Base-by-base conservation (phyloP, 1,140 invertebrate species). In the Paraescarpia echinospica region DNA sequence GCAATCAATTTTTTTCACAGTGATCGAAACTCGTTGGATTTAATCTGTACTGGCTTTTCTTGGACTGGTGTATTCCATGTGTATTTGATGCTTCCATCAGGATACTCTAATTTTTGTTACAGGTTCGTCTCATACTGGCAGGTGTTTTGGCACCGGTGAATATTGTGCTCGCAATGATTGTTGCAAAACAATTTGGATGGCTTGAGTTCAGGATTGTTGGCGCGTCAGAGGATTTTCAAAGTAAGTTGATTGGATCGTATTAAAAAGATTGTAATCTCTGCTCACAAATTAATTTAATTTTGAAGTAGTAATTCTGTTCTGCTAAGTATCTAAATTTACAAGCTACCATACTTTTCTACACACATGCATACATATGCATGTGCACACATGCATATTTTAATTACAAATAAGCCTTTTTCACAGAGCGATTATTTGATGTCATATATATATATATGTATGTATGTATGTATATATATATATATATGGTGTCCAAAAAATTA, bases 121-220 rank as follows among this genome's bases (percentile, higher is more conserved):
- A 77, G 59, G 22, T 77, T 77, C 59, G 59, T 77, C 9, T 77
- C 12, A 77, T 77, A n/a, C 92, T 22, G 35, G 59, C 59, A 27
- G 27, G 12, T 77, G 34, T 92, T 89, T 93, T 51, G 92, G 48
- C 92, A 92, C 51, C 91, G 91, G 12, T 91, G 31, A 93, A 95
- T 93, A 94, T 95, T n/a, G 59, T 94, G 33, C 93, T 95, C 34
- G 94, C 95, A 1, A 93, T 93, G 89, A 89, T 92, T 27, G 95
- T 95, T 31, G 94, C 94, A 22, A 92, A 88, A 93, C 92, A 94
- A 34, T 95, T 95, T 95, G 95, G 95, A n/a, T 95, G 94, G 92
- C 92, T 95, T 9, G 94, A 94, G 77, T 95, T 95, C 90, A 94
- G 94, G 77, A 95, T 95, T 90, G 95, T 95, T 92, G 95, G 95